phyloP scores from a whole-genome alignment of 2,888 invertebrate species.

The Caradrina kadenii region DNA sequence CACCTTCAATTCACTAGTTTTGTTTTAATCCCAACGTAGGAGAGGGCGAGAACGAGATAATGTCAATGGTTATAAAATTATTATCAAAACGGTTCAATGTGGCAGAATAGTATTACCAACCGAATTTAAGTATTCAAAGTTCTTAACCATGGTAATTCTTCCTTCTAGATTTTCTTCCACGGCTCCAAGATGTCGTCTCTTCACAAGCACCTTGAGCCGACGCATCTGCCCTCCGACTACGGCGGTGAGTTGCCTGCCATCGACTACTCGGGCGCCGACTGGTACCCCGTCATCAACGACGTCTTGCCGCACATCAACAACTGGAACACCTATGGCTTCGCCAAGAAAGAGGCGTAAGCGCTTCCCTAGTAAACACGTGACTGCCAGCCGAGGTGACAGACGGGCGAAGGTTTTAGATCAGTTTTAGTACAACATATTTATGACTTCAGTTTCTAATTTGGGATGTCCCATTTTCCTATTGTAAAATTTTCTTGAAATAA shows the following conservation, averaged over 20 bases:
- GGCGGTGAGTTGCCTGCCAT: slow-evolving; percentile 94
- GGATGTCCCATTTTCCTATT: slow-evolving; percentile 12
- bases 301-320: slow-evolving; percentile 92
- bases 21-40: too few species aligned
- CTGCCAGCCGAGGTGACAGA: slow-evolving; percentile 32
- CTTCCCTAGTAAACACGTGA: slow-evolving; percentile 25
- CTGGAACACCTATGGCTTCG: slow-evolving; percentile 93
- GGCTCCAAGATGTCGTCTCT: slow-evolving; percentile 94
- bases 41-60: background rate
- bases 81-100: background rate
- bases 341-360: slow-evolving; percentile 83
- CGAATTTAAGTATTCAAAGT: background rate
- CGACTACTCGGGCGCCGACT: slow-evolving; percentile 94
- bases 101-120: background rate
- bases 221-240: slow-evolving; percentile 94
- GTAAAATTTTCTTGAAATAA: background rate
- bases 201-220: slow-evolving; percentile 93
- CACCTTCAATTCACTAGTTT: too few species aligned
- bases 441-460: background rate
- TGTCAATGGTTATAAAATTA: background rate
- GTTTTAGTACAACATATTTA: slow-evolving; percentile 51
- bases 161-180: slow-evolving; percentile 95
- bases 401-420: slow-evolving; percentile 27
- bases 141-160: background rate
- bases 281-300: slow-evolving; percentile 93